phyloP scores from a whole-genome alignment of 1,140 invertebrate species.

The Goniozus legneri region DNA sequence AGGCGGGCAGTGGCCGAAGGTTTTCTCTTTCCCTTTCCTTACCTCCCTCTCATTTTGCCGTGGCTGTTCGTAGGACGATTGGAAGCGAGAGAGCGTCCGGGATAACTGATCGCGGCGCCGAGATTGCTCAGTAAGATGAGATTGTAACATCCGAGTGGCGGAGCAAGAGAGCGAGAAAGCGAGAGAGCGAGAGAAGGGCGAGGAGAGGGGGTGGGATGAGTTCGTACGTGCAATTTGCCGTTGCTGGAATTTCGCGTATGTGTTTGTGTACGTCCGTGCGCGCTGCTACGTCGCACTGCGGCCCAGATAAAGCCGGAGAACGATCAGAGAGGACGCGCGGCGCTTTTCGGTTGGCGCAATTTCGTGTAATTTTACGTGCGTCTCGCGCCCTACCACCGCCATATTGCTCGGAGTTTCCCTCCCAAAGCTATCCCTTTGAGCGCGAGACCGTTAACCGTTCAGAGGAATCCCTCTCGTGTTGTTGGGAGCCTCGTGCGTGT shows the following conservation, averaged over 20 bases:
- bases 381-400: constrained; percentile 12
- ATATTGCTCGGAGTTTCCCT: constrained; percentile 13
- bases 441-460: constrained; percentile 26
- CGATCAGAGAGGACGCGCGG: too few relatives aligned
- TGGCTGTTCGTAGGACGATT: constrained; percentile 7
- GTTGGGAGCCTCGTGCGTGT: constrained; percentile 2
- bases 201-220: too few relatives aligned
- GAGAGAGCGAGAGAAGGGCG: too few relatives aligned
- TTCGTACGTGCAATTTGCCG: constrained; percentile 18
- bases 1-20: too few relatives aligned
- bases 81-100: constrained; percentile 10
- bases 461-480: constrained; percentile 1
- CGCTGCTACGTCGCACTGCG: too few relatives aligned
- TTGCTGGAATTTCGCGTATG: constrained; percentile 22
- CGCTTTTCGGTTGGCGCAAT: too few relatives aligned
- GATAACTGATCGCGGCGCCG: constrained; percentile 25
- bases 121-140: constrained; percentile 23
- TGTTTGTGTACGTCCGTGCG: constrained; percentile 21
- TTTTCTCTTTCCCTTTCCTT: too few relatives aligned
- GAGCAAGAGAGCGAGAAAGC: too few relatives aligned
- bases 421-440: constrained; percentile 24
- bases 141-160: constrained; percentile 19
- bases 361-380: too few relatives aligned
- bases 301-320: too few relatives aligned
- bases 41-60: neutral